These are phyloP conservation scores for Taenaris catops DNA, from an alignment of 2,888 invertebrate genomes.

Conservation along the genomic window DNA sequence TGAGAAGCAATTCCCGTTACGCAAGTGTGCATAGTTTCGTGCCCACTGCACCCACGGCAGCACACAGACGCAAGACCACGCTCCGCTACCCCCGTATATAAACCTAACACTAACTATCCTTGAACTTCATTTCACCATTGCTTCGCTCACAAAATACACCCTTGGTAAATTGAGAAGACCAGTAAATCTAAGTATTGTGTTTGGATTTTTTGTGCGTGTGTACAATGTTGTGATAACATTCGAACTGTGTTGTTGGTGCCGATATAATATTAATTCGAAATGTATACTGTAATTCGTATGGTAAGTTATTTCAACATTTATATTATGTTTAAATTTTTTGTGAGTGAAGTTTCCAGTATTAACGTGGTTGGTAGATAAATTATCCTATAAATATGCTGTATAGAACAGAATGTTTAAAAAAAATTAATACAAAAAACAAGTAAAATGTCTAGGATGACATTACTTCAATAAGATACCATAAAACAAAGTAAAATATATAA, in stretches of 20 bases:
- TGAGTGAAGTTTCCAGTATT: too few species aligned
- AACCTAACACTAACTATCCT: conserved; percentile 58
- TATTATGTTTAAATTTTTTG: too few species aligned
- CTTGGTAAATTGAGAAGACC: conserved; percentile 26
- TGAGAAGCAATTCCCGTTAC: conserved; percentile 33
- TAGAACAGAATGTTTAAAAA: background rate
- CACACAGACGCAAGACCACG: conserved; percentile 45
- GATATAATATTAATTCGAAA: conserved; percentile 35
- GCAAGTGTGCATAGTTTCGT: conserved; percentile 42
- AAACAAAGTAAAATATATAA: too few species aligned
- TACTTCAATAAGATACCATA: too few species aligned
- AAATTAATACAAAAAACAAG: background rate
- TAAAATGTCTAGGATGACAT: too few species aligned
- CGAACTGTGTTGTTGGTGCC: conserved; percentile 45
- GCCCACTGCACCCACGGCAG: conserved; percentile 33
- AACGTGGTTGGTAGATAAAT: too few species aligned
- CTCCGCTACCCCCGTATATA: conserved; percentile 74
- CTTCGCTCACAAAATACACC: conserved; percentile 17
- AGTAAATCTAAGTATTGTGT: conserved; percentile 33
- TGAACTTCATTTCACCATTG: conserved; percentile 74
- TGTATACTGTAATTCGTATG: conserved; percentile 57
- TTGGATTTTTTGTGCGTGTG: conserved; percentile 24
- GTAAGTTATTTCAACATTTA: conserved; percentile 46
- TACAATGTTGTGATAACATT: conserved; percentile 19
- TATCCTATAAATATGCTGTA: background rate